Percentiles rank a stretch among this genome's conserved stretches.
Conservation (phyloP, 2,888 invertebrate species). For the Eristalinus aeneus region DNA sequence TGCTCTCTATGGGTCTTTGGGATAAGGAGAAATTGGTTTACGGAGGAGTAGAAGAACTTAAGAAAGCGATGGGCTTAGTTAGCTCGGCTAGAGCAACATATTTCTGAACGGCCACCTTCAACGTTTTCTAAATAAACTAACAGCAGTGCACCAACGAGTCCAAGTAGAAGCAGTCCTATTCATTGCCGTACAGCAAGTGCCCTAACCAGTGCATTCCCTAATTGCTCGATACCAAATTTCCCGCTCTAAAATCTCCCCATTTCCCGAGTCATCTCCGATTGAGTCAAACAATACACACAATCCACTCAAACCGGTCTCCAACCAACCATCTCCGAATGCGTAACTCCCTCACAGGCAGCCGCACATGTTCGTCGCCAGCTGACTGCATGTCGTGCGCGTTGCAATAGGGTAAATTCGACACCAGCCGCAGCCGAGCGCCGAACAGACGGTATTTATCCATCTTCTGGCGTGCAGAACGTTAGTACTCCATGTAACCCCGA, state of each 20-base stretch:
- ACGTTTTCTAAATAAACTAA: too few relatives aligned
- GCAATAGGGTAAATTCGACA: conserved; percentile 28
- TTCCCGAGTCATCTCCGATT: background rate
- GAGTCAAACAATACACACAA: background rate
- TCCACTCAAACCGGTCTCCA: background rate
- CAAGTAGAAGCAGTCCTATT: too few relatives aligned
- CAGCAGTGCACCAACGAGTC: too few relatives aligned
- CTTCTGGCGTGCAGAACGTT: conserved; percentile 56
- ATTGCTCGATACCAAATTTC: background rate
- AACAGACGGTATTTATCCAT: conserved; percentile 68
- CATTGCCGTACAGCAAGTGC: too few relatives aligned
- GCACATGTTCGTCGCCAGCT: background rate
- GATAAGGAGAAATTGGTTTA: too few relatives aligned
- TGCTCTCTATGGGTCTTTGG: too few relatives aligned
- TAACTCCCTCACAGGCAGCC: too few relatives aligned
- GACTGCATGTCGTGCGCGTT: background rate
- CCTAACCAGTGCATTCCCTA: background rate
- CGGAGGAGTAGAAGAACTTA: too few relatives aligned
- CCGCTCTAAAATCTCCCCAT: background rate
- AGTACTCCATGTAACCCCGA: conserved; percentile 68
- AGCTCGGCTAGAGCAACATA: too few relatives aligned
- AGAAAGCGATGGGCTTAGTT: too few relatives aligned
- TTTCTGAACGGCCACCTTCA: too few relatives aligned
- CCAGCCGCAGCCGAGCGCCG: background rate
- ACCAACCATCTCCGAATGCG: background rate